Conservation (phyloP, 2,797 vertebrate species). For the Takifugu rubripes region DNA sequence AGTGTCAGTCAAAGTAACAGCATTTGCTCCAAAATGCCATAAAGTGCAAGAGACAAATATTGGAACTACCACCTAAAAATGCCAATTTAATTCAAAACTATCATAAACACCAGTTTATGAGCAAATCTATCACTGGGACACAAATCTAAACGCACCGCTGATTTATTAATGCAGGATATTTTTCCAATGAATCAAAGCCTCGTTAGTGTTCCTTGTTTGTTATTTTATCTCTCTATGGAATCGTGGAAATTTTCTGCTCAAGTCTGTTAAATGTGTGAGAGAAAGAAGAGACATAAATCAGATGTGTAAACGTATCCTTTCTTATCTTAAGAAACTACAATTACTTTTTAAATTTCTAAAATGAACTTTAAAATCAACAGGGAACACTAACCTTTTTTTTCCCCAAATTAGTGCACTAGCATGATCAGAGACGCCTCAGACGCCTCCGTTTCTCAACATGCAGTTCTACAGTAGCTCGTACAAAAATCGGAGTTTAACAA, state of each 20-base stretch:
- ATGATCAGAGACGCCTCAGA: slow-evolving; percentile 45
- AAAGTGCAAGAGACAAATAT: slow-evolving; percentile 69
- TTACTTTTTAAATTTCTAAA: slow-evolving; percentile 5
- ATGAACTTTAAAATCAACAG: slow-evolving; percentile 44
- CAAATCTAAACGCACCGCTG: slow-evolving; percentile 45
- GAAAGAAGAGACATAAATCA: slow-evolving; percentile 15
- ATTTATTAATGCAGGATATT: slow-evolving; percentile 52
- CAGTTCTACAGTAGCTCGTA: slow-evolving; percentile 71
- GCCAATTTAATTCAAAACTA: slow-evolving; percentile 67
- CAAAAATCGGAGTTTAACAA: slow-evolving; percentile 58
- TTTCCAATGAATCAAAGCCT: slow-evolving; percentile 49
- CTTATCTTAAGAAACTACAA: slow-evolving; percentile 22
- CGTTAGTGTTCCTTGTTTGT: slow-evolving; percentile 67
- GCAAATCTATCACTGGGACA: slow-evolving; percentile 55
- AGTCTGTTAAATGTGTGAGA: not conserved
- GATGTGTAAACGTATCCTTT: slow-evolving; percentile 25
- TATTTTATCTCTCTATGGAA: slow-evolving; percentile 1
- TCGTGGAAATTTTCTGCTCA: too few species aligned
- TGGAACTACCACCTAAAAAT: slow-evolving; percentile 55
- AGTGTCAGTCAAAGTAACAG: slow-evolving; percentile 48
- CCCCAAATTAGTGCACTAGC: slow-evolving; percentile 59
- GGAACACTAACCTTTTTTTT: slow-evolving; percentile 66
- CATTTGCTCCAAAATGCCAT: slow-evolving; percentile 65
- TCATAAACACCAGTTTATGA: slow-evolving; percentile 49
- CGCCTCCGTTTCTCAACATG: slow-evolving; percentile 66